These are phyloP conservation scores for Eira barbara DNA, from an alignment of 2,113 vertebrate genomes.

Conservation along the genomic window DNA sequence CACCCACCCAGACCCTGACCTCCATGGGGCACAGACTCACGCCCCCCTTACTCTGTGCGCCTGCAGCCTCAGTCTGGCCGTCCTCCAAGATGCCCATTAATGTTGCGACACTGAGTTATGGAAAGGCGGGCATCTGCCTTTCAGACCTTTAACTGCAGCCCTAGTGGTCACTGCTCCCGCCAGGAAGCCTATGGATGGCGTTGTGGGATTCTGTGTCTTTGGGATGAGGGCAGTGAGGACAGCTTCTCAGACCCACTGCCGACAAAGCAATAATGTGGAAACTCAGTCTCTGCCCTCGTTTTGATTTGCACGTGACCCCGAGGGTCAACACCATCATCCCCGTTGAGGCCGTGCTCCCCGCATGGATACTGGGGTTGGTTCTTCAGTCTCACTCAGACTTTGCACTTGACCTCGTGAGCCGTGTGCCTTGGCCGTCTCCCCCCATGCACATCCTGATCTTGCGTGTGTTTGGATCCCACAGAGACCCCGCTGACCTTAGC, in stretches of 20 bases:
- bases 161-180: rapidly evolving
- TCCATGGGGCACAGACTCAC: rapidly evolving
- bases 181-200: rapidly evolving
- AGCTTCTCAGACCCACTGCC: rapidly evolving
- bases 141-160: rapidly evolving
- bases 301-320: rapidly evolving
- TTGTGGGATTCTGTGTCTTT: rapidly evolving
- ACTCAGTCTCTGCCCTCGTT: rapidly evolving
- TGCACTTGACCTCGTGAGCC: rapidly evolving
- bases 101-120: rapidly evolving
- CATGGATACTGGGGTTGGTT: rapidly evolving
- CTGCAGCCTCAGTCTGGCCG: rapidly evolving
- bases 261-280: rapidly evolving
- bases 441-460: rapidly evolving
- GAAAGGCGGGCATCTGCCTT: neutral
- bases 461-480: constrained; percentile 53
- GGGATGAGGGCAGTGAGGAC: rapidly evolving
- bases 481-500: constrained; percentile 94
- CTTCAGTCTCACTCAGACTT: neutral
- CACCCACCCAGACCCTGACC: neutral
- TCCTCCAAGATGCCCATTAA: neutral
- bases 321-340: rapidly evolving
- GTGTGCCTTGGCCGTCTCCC: rapidly evolving
- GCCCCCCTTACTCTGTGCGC: no score
- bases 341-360: rapidly evolving